Percentiles rank a stretch among this genome's conserved stretches.
These are phyloP conservation scores for Phortica okadai DNA, from an alignment of 2,888 invertebrate genomes.

Conservation along the genomic window DNA sequence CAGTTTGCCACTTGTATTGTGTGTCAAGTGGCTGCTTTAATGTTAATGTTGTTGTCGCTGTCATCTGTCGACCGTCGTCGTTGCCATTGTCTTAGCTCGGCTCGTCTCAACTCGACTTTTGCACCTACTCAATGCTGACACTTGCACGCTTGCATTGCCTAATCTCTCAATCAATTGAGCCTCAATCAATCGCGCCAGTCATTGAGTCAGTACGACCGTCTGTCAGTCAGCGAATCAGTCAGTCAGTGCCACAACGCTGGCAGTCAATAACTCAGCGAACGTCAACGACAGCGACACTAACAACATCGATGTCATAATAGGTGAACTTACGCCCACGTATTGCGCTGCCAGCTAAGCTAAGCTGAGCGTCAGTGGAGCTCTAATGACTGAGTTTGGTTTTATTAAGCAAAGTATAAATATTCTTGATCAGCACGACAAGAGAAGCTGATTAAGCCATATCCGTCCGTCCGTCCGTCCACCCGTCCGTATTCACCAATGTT, in stretches of 20 bases:
- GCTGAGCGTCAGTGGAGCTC: neutral
- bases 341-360: neutral
- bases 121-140: slow-evolving; percentile 52
- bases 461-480: too few relatives aligned
- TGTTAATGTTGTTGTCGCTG: neutral
- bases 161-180: slow-evolving; percentile 10
- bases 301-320: neutral
- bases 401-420: too few relatives aligned
- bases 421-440: too few relatives aligned
- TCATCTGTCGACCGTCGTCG: too few relatives aligned
- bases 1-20: neutral
- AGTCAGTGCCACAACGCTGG: neutral
- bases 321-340: neutral
- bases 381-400: too few relatives aligned
- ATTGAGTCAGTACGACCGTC: neutral
- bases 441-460: too few relatives aligned
- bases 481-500: too few relatives aligned
- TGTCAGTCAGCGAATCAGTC: slow-evolving; percentile 48
- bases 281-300: slow-evolving; percentile 1
- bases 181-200: slow-evolving; percentile 12
- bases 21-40: slow-evolving; percentile 13
- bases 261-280: slow-evolving; percentile 18
- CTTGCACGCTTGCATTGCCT: slow-evolving; percentile 10
- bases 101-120: slow-evolving; percentile 42
- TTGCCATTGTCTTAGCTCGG: neutral